Percentiles rank a stretch among this genome's conserved stretches.
These are phyloP conservation scores for Drosophila subpulchrella DNA, from an alignment of 1,140 invertebrate genomes.

Conservation along the genomic window DNA sequence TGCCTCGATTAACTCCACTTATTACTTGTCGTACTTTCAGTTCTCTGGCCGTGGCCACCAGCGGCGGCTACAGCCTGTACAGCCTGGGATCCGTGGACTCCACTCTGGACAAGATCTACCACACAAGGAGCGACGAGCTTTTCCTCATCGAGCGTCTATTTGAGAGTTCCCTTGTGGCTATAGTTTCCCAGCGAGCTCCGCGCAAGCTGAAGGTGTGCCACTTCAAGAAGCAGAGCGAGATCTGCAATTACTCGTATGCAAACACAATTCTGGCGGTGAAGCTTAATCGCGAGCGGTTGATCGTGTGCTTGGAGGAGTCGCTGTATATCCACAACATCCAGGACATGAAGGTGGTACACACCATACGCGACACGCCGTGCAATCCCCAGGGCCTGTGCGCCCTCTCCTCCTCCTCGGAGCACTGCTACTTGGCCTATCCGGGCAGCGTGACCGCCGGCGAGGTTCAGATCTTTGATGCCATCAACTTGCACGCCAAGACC, in stretches of 20 bases:
- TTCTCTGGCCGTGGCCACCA: conserved; percentile 96
- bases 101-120: conserved; percentile 93
- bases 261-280: conserved; percentile 98
- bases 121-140: conserved; percentile 88
- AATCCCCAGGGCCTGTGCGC: conserved; percentile 97
- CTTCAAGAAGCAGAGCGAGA: conserved; percentile 99
- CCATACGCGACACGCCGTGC: conserved; percentile 98
- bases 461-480: conserved; percentile 99
- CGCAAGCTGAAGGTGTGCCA: conserved; percentile 98
- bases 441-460: conserved; percentile 96
- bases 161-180: conserved; percentile 97
- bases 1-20: not conserved
- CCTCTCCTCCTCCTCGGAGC: conserved; percentile 94
- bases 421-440: conserved; percentile 98
- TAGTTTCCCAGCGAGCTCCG: conserved; percentile 96
- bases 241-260: conserved; percentile 99
- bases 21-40: conserved; percentile 86
- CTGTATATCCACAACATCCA: conserved; percentile 99
- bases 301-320: conserved; percentile 98
- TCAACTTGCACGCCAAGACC: conserved; percentile 97
- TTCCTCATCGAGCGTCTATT: conserved; percentile 98
- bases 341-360: conserved; percentile 99
- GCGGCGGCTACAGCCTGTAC: conserved; percentile 94
- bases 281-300: conserved; percentile 96
- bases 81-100: conserved; percentile 93